phyloP scores from a whole-genome alignment of 1,140 invertebrate genomes.

The Bicyclus anynana region DNA sequence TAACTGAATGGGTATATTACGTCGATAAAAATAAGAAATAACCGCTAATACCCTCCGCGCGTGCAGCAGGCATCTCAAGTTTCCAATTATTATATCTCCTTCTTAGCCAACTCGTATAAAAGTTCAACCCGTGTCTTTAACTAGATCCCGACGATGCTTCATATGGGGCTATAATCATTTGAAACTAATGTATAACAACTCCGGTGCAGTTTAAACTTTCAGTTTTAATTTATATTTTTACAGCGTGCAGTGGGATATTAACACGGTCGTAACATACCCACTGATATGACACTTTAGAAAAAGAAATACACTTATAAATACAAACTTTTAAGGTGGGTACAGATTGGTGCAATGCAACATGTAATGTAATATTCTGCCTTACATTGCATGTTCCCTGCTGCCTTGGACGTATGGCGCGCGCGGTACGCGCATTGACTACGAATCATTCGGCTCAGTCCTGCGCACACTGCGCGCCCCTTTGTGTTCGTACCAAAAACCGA shows the following conservation, averaged over 20 bases:
- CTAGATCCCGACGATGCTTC: conserved; percentile 49
- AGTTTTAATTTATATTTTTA: conserved; percentile 14
- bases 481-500: too few species aligned
- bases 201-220: conserved; percentile 15
- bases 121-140: conserved; percentile 62
- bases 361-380: too few species aligned
- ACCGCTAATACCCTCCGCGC: conserved; percentile 31
- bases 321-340: not conserved
- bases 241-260: not conserved
- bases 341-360: too few species aligned
- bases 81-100: conserved; percentile 75
- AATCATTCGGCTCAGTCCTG: too few species aligned
- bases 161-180: conserved; percentile 49
- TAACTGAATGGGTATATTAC: conserved; percentile 34
- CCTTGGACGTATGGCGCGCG: too few species aligned
- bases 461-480: too few species aligned
- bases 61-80: conserved; percentile 56
- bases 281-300: not conserved
- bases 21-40: conserved; percentile 36
- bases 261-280: not conserved
- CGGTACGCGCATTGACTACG: too few species aligned
- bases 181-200: conserved; percentile 41
- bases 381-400: too few species aligned
- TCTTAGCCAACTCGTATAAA: conserved; percentile 73
- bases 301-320: not conserved